Conservation (phyloP, 1,140 invertebrate genomes). For the Saxidomus purpurata region DNA sequence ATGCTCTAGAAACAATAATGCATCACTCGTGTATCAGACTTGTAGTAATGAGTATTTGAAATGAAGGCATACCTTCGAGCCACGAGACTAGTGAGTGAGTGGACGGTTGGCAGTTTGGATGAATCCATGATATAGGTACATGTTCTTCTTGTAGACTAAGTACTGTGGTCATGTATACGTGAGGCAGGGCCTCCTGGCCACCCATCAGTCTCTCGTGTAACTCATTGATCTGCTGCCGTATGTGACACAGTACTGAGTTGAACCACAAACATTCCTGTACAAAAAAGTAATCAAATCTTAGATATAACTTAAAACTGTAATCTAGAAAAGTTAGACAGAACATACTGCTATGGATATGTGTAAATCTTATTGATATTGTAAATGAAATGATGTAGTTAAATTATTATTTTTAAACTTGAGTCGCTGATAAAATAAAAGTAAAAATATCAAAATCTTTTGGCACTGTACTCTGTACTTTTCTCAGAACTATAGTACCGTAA, state of each 20-base stretch:
- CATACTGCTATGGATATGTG: background rate
- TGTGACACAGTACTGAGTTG: conserved; percentile 84
- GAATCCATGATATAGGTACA: conserved; percentile 84
- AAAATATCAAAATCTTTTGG: too few species aligned
- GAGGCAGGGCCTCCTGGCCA: conserved; percentile 79
- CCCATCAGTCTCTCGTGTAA: conserved; percentile 79
- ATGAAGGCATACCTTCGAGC: conserved; percentile 83
- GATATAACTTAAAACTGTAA: background rate
- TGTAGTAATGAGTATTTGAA: too few species aligned
- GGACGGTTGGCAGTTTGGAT: conserved; percentile 84
- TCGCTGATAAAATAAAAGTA: too few species aligned
- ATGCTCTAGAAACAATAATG: too few species aligned
- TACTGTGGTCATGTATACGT: conserved; percentile 72
- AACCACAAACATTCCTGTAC: conserved; percentile 84
- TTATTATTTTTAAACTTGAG: too few species aligned
- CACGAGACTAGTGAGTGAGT: conserved; percentile 85
- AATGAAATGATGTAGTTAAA: too few species aligned
- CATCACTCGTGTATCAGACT: too few species aligned
- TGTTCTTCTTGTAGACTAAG: conserved; percentile 81
- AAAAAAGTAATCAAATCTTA: background rate
- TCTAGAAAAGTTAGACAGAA: background rate
- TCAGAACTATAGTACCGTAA: too few species aligned
- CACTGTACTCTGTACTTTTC: too few species aligned
- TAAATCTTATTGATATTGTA: background rate
- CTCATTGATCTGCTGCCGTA: conserved; percentile 82